Percentiles rank a stretch among this genome's conserved stretches.
phyloP scores from a whole-genome alignment of 2,797 vertebrate genomes.

The Helicolenus hilgendorfi region DNA sequence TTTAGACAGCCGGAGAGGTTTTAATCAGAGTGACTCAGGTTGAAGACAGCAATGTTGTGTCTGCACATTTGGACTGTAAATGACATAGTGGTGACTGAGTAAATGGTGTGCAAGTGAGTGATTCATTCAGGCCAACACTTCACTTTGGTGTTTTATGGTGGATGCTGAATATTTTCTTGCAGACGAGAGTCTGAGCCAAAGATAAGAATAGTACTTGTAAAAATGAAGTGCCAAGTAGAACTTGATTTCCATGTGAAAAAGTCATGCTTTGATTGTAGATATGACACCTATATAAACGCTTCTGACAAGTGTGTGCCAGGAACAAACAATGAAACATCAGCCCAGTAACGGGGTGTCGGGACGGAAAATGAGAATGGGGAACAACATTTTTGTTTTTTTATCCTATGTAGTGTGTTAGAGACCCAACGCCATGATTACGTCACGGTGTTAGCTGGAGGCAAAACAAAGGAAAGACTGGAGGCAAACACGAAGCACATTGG shows the following conservation, averaged over 20 bases:
- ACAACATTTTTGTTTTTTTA: not conserved
- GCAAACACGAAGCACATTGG: accelerated
- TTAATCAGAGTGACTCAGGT: not conserved
- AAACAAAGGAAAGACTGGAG: too few species aligned
- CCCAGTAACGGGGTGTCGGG: not conserved
- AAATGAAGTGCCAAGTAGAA: not conserved
- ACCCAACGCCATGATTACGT: not conserved
- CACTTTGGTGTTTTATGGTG: not conserved
- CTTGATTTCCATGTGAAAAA: not conserved
- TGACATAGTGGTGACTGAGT: not conserved
- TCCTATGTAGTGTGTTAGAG: not conserved
- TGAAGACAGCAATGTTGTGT: not conserved
- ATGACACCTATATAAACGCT: not conserved
- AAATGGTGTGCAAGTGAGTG: not conserved
- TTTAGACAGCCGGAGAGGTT: not conserved
- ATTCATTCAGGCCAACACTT: conserved; percentile 8
- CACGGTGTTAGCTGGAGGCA: not conserved
- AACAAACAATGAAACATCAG: not conserved
- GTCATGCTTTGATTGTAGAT: not conserved
- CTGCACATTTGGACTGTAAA: not conserved
- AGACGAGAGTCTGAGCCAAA: not conserved
- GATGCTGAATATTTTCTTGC: not conserved
- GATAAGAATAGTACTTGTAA: not conserved
- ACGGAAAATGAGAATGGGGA: not conserved
- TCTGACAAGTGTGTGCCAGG: not conserved